Percentiles rank a stretch among this genome's conserved stretches.
These are phyloP conservation scores for Crioceris asparagi DNA, from an alignment of 2,888 invertebrate species.

Conservation along the genomic window DNA sequence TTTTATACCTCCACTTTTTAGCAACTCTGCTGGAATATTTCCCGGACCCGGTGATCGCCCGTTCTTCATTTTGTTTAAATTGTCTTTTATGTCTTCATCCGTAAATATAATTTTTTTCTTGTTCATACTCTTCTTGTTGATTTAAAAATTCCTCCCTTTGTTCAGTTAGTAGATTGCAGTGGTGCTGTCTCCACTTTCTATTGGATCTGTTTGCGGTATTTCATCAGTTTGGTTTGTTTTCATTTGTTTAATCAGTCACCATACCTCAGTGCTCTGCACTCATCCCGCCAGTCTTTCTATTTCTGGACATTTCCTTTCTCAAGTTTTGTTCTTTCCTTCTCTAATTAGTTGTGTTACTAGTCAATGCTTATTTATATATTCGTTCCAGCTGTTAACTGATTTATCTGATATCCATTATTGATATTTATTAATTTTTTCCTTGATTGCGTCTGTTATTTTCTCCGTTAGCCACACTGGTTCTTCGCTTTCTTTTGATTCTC, in stretches of 20 bases:
- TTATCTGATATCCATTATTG: background rate
- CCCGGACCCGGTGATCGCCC: no score
- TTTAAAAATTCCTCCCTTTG: background rate
- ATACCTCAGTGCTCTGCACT: background rate
- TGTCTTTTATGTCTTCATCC: background rate
- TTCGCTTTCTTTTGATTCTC: background rate
- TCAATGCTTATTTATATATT: background rate
- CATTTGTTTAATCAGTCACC: background rate
- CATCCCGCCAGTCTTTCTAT: background rate
- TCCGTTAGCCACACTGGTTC: background rate
- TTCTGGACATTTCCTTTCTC: background rate
- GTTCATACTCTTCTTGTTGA: background rate
- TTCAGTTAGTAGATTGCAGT: background rate
- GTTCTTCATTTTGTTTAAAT: background rate
- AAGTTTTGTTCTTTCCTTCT: background rate
- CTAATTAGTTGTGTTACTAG: background rate
- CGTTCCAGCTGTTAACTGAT: background rate
- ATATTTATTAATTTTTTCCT: background rate
- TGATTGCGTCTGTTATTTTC: background rate
- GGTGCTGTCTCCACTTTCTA: background rate
- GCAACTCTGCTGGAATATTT: background rate
- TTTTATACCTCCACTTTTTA: no score
- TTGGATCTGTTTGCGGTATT: background rate
- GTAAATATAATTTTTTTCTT: background rate
- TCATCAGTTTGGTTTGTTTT: background rate